Conservation (phyloP, 2,113 vertebrate genomes). For the Hepsetus odoe region DNA sequence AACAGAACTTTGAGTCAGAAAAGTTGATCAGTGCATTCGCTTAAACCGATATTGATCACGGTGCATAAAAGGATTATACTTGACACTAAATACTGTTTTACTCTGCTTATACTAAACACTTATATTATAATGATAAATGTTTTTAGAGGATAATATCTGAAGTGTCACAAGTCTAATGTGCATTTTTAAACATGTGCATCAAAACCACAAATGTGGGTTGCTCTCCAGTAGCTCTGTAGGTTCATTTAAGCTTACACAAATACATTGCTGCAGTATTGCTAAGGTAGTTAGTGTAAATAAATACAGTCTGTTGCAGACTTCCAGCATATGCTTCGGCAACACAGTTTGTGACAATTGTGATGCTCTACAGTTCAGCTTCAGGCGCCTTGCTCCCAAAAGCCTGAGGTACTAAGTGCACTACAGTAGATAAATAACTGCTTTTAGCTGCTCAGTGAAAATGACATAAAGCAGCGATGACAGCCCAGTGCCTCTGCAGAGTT, state of each 20-base stretch:
- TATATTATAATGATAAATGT: neutral
- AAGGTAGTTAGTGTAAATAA: constrained; percentile 59
- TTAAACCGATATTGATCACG: neutral
- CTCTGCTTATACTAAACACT: neutral
- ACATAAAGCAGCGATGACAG: neutral
- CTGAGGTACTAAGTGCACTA: constrained; percentile 39
- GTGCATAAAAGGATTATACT: neutral
- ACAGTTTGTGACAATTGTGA: constrained; percentile 41
- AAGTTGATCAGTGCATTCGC: neutral
- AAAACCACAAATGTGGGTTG: neutral
- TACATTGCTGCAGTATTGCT: constrained; percentile 9
- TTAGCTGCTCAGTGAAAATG: constrained; percentile 39
- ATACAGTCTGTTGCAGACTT: constrained; percentile 47
- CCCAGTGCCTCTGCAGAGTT: neutral
- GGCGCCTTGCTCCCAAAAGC: constrained; percentile 61
- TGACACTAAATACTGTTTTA: neutral
- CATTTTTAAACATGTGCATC: neutral
- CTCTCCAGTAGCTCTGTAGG: neutral
- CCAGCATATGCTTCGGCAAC: constrained; percentile 68
- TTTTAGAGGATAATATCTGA: neutral
- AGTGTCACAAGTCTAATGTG: neutral
- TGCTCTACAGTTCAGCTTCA: constrained; percentile 53
- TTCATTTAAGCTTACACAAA: constrained; percentile 8
- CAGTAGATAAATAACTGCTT: constrained; percentile 18
- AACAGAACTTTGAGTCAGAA: neutral